phyloP scores from a whole-genome alignment of 2,113 vertebrate genomes.

The Isurus oxyrinchus region DNA sequence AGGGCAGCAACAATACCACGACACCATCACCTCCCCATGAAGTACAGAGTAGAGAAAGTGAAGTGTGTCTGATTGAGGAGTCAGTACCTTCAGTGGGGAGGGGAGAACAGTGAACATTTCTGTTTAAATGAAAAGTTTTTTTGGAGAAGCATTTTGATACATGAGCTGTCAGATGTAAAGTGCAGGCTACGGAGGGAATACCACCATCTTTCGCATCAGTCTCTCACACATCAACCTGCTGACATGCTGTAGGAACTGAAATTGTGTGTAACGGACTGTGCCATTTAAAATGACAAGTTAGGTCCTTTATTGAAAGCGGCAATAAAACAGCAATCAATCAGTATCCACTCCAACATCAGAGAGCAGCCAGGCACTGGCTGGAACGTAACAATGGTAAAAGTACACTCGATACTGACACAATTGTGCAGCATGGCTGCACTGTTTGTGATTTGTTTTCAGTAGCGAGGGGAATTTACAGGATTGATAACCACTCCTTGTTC shows the following conservation, averaged over 20 bases:
- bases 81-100: not conserved
- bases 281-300: not conserved
- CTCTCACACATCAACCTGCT: not conserved
- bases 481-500: not conserved
- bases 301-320: not conserved
- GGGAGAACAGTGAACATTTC: not conserved
- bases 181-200: not conserved
- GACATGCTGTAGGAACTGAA: not conserved
- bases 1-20: too few species aligned
- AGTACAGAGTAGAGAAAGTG: not conserved
- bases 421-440: not conserved
- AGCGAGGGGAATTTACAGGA: not conserved
- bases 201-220: not conserved
- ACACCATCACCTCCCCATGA: too few species aligned
- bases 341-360: not conserved
- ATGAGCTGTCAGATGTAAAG: not conserved
- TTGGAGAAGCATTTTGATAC: not conserved
- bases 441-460: not conserved
- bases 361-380: not conserved
- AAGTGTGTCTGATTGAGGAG: not conserved
- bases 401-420: not conserved
- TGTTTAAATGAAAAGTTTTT: not conserved
- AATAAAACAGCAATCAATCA: constrained; percentile 6
- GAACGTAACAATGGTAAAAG: not conserved
- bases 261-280: not conserved